A percentile compares a stretch with the other conserved stretches of the same genome.
phyloP scores from a whole-genome alignment of 2,797 vertebrate species.

The Hirundo rustica region DNA sequence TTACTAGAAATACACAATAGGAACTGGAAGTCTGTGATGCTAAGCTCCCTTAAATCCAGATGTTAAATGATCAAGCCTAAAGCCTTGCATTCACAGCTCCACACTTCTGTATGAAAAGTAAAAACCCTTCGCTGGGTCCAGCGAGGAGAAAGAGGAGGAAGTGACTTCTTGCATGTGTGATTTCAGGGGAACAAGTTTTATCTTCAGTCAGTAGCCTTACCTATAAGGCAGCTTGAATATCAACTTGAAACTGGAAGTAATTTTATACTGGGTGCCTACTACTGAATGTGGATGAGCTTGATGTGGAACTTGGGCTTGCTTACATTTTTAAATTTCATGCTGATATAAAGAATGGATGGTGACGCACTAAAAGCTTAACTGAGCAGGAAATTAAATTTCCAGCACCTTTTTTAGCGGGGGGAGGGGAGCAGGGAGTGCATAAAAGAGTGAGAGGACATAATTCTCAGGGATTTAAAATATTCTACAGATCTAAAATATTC shows the following conservation, averaged over 20 bases:
- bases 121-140: not conserved
- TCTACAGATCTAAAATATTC: not conserved
- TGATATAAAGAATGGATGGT: not conserved
- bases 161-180: not conserved
- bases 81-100: not conserved
- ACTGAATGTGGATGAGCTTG: not conserved
- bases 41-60: not conserved
- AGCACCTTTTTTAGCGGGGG: not conserved
- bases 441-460: not conserved
- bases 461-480: slow-evolving; percentile 38
- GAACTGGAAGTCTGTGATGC: not conserved
- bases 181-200: not conserved
- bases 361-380: not conserved
- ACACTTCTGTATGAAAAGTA: not conserved
- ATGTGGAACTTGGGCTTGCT: not conserved
- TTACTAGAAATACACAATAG: not conserved
- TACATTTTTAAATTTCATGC: not conserved
- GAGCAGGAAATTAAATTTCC: not conserved
- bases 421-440: not conserved
- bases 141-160: not conserved
- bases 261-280: not conserved
- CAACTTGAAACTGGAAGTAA: not conserved
- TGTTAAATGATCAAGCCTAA: not conserved
- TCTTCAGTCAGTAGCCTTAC: not conserved
- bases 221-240: not conserved